Base-by-base conservation (phyloP, 1,140 invertebrate species). In the Heterodera carotae region DNA sequence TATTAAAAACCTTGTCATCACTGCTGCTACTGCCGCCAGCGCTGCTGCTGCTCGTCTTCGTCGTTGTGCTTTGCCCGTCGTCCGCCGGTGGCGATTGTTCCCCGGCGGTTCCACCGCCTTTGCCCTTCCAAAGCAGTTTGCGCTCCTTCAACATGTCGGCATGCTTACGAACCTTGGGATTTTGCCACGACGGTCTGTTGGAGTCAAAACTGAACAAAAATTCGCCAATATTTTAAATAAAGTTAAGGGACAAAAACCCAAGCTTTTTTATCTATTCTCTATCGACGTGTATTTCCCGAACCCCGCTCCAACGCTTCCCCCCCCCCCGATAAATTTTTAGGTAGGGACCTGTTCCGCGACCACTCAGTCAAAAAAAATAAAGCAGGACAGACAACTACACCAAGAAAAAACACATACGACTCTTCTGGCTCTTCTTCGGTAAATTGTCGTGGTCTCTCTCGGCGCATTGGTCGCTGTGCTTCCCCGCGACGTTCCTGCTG, bases 51-150 rank as follows among this genome's bases (percentile, higher is more conserved):
- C n/a, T 31, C 15, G 25, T 36, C 39, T 27, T 34, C 59, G 2
- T 33, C 71, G 7, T 74, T 2, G 18, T 56, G 56, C 72, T 62
- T 15, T 22, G 22, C 70, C 53, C 10, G 22, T 1, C 10, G 66
- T 29, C n/a, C 53, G 59, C 18, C n/a, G n/a, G n/a, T n/a, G n/a
- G n/a, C n/a, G n/a, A n/a, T n/a, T 53, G 48, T 22, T 56, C 15
- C 48, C 22, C 48, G 18, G 12, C 48, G 18, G 12, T 22, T 15
- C 5, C 48, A 5, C 48, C 48, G 22, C 48, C 18, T 22, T 56
- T 56, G 15, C 72, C 72, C 39, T 74, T 74, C 72, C 72, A 74
- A 36, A 74, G 72, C 43, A 74, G 53, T 15, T 74, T 74, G 31
- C 72, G 72, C 56, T 64, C 72, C 27, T 62, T 43, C 29, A 74